Evolutionary conservation across 2,888 invertebrate genomes (phyloP), one percentile per base, ranked within the genome.

Genomic region (Luperina nickerlii): DNA sequence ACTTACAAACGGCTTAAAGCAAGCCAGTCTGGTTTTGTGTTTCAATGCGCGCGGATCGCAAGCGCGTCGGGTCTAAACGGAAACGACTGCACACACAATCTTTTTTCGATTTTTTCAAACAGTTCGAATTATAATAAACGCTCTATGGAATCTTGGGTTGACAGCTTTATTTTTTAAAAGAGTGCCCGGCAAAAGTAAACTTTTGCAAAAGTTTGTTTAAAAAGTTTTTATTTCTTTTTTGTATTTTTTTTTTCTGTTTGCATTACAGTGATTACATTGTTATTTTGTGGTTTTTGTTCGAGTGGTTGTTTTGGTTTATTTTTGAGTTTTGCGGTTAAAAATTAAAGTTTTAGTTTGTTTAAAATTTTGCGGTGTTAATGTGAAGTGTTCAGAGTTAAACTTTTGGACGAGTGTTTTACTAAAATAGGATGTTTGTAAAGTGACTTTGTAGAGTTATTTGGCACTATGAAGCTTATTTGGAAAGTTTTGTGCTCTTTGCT

Each of bases 1-100:
- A 96, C 96, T 96, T 95, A 95, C 95, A 94, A 95, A 94, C 94
- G 95, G 95, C 95, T 95, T 94, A 92, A 90, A 92, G 91, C 95
- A 93, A 95, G 96, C 95, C 96, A 96, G 96, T 97, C 96, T 96
- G 96, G 96, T 96, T 96, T 95, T 95, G 96, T 94, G 91, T 94
- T 95, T 93, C 96, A 92, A 93, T 92, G 95, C 94, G 96, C 96
- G 93, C 96, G 95, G 96, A 91, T 93, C 95, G 93, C 92, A 92
- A 91, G 92, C 95, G 94, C 96, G 94, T 87, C 92, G 91, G 81
- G 88, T 90, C 90, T 89, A 90, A 85, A 84, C 89, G 85, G 78
- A 90, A 86, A 85, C 89, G 90, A 90, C 89, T 89, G 90, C 91
- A 91, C 90, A 90, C 90, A 91, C 92, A 94, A 92, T 93, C 92